These are phyloP conservation scores for Sturmia bella DNA, from an alignment of 2,888 invertebrate genomes.

Conservation along the genomic window DNA sequence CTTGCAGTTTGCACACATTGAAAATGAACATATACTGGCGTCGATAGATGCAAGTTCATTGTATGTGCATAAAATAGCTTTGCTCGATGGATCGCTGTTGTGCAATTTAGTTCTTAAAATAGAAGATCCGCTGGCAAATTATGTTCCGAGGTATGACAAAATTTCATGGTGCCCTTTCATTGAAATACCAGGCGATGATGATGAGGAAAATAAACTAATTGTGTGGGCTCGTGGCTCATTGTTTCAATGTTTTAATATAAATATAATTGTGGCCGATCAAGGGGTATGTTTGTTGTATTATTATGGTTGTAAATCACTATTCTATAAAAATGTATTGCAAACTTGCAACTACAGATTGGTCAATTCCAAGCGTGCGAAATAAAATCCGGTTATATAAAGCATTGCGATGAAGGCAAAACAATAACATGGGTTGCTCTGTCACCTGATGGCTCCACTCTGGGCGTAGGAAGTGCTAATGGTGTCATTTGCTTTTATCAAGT, in stretches of 20 bases:
- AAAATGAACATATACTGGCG: slow-evolving; percentile 89
- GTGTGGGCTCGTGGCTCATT: slow-evolving; percentile 90
- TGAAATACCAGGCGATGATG: slow-evolving; percentile 78
- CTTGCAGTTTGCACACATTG: slow-evolving; percentile 93
- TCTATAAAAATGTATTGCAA: neutral
- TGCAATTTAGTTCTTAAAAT: slow-evolving; percentile 83
- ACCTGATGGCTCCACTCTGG: slow-evolving; percentile 96
- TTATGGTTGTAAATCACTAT: neutral
- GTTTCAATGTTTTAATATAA: slow-evolving; percentile 81
- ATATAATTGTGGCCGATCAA: slow-evolving; percentile 77
- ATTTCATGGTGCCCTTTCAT: slow-evolving; percentile 96
- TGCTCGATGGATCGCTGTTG: slow-evolving; percentile 84
- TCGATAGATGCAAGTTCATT: slow-evolving; percentile 94
- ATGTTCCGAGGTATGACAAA: slow-evolving; percentile 84
- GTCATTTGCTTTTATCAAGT: slow-evolving; percentile 96
- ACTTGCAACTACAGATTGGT: slow-evolving; percentile 74
- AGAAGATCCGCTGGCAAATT: slow-evolving; percentile 80
- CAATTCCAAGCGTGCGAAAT: slow-evolving; percentile 76
- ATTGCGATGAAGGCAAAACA: slow-evolving; percentile 84
- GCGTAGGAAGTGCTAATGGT: slow-evolving; percentile 94
- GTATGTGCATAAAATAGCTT: slow-evolving; percentile 90
- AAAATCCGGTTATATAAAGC: slow-evolving; percentile 79
- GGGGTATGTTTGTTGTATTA: slow-evolving; percentile 79
- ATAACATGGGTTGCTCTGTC: slow-evolving; percentile 94
- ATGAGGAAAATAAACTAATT: slow-evolving; percentile 88